Conservation (phyloP, 2,888 invertebrate species). For the Tiliacea aurago region DNA sequence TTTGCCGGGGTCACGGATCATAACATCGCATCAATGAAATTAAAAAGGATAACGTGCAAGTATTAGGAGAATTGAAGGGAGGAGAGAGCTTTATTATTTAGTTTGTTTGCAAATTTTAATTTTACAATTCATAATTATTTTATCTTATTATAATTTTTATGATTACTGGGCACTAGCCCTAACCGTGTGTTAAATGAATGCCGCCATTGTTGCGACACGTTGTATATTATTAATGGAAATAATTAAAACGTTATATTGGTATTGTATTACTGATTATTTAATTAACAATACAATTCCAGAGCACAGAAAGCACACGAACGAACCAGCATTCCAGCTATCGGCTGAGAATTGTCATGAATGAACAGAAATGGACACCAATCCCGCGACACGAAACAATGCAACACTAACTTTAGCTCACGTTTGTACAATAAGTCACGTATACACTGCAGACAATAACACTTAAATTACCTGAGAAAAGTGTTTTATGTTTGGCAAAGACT, state of each 20-base stretch:
- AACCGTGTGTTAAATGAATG: no score
- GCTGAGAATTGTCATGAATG: slow-evolving; percentile 68
- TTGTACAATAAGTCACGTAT: slow-evolving; percentile 43
- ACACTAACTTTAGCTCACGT: slow-evolving; percentile 64
- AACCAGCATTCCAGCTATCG: slow-evolving; percentile 39
- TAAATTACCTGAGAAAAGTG: slow-evolving; percentile 6
- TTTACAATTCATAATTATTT: no score
- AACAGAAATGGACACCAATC: slow-evolving; percentile 67
- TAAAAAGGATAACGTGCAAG: no score
- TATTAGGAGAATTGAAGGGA: no score
- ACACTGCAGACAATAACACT: slow-evolving; percentile 44
- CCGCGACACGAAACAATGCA: slow-evolving; percentile 63
- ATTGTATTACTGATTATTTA: slow-evolving; percentile 16
- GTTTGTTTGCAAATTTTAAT: no score
- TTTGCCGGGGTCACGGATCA: no score
- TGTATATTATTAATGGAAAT: background rate
- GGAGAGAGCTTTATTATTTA: no score
- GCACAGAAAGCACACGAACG: slow-evolving; percentile 43
- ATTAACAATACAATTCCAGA: slow-evolving; percentile 30
- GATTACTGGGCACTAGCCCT: no score
- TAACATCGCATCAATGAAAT: no score
- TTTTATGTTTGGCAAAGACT: slow-evolving; percentile 10
- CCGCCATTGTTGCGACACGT: no score
- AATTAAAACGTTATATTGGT: background rate
- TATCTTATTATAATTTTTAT: no score